A percentile compares a stretch with the other conserved stretches of the same genome.
These are phyloP conservation scores for Thoracochromis brauschi DNA, from an alignment of 2,113 vertebrate species.

Conservation along the genomic window DNA sequence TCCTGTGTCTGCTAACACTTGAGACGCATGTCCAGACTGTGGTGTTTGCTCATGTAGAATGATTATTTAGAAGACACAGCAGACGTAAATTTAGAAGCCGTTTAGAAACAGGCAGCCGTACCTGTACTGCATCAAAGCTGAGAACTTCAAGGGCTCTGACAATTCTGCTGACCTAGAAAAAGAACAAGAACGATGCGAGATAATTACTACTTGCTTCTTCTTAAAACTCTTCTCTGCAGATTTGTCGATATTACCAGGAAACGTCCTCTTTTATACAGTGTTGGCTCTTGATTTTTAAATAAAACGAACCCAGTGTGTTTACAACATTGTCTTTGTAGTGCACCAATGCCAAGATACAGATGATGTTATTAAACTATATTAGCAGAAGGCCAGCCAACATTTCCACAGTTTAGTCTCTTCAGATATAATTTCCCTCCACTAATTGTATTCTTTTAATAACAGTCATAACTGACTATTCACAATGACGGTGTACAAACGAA, in stretches of 20 bases:
- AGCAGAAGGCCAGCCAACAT: not conserved
- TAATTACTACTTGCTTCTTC: not conserved
- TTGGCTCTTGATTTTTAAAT: not conserved
- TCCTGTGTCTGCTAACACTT: not conserved
- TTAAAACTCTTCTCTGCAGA: not conserved
- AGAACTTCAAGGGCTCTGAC: slow-evolving; percentile 51
- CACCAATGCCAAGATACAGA: not conserved
- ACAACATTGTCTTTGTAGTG: not conserved
- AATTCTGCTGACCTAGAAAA: slow-evolving; percentile 56
- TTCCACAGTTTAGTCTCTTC: slow-evolving; percentile 32
- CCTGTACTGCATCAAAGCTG: slow-evolving; percentile 78
- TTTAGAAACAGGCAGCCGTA: slow-evolving; percentile 32
- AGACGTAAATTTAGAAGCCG: slow-evolving; percentile 7
- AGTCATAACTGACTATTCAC: slow-evolving; percentile 23
- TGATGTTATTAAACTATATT: not conserved
- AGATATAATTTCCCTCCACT: not conserved
- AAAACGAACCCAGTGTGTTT: not conserved
- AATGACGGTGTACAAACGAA: not conserved
- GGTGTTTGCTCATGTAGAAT: not conserved
- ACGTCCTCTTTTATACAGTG: not conserved
- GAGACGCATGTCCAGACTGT: not conserved
- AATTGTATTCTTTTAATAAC: slow-evolving; percentile 46
- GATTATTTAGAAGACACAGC: not conserved
- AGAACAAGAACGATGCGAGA: not conserved
- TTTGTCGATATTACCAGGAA: not conserved